Evolutionary conservation across 2,797 vertebrate genomes (phyloP).

Genomic region (Amblyraja radiata): DNA sequence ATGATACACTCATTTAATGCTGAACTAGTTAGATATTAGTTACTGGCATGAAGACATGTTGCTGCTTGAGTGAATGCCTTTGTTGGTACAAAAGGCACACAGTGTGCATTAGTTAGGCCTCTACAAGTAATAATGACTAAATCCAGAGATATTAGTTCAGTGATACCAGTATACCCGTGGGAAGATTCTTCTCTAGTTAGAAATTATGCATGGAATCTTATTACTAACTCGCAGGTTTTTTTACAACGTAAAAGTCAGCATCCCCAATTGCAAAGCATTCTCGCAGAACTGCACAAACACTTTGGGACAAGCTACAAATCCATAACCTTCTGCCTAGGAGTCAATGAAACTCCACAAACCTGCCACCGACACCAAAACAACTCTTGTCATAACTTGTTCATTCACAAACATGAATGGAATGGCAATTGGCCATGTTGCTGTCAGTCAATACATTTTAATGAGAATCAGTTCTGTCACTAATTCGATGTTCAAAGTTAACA

Average conservation of each 20-base stretch:
- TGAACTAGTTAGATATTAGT: background rate
- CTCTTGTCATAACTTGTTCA: constrained; percentile 57
- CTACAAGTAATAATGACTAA: background rate
- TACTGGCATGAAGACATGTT: background rate
- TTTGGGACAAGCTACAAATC: background rate
- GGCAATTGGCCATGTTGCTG: constrained; percentile 53
- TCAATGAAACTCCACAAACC: background rate
- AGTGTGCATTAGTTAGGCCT: background rate
- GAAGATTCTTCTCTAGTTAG: background rate
- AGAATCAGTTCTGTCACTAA: background rate
- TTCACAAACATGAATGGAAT: constrained; percentile 59
- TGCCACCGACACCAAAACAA: background rate
- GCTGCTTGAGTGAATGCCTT: background rate
- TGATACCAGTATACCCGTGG: background rate
- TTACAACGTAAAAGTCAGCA: background rate
- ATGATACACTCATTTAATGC: background rate
- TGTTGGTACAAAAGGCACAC: background rate
- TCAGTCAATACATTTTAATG: constrained; percentile 42
- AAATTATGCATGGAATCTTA: background rate
- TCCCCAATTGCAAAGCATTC: too few species aligned
- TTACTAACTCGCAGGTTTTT: too few species aligned
- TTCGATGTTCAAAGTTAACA: background rate
- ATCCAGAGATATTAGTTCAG: background rate
- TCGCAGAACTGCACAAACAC: background rate
- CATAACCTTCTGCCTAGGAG: background rate